Base-by-base conservation (phyloP, 2,888 invertebrate genomes). In the Gastrophysa polygoni region DNA sequence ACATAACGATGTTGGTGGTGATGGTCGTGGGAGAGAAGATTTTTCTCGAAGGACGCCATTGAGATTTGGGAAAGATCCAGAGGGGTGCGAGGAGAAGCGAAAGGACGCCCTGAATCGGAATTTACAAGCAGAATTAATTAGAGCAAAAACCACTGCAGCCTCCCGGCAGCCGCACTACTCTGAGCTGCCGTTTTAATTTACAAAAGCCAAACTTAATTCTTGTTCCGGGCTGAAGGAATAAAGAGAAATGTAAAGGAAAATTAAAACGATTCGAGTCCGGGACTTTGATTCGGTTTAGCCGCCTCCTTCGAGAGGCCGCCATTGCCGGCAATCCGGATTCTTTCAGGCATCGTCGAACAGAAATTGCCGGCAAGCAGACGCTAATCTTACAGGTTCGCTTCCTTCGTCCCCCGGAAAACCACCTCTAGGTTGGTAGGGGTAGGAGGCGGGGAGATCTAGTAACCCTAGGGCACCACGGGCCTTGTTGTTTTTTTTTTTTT, bases 161-260 rank as follows among this genome's bases (percentile, higher is more conserved):
- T 77, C 77, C 75, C 75, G 71, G 74, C 73, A 71, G 74, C 73
- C 72, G 73, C 73, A 73, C 74, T 75, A 75, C 73, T 73, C 74
- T 74, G 73, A 74, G 80, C 81, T 80, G 81, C 82, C 81, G 82
- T 82, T 83, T 83, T 83, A 82, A 83, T 82, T 83, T 82, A 82
- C 82, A 83, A 83, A 83, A 83, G 82, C 82, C 82, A 83, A 82
- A 82, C 82, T 83, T 83, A 82, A 82, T 83, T 82, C 83, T 82
- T 82, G 82, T 82, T 82, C 82, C 80, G 59, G 80, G 80, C 80
- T 81, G 80, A 81, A 81, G 81, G 82, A 82, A 82, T 82, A 82
- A 82, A 82, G 82, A 82, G 82, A 83, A 83, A 83, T 82, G 82
- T 82, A 81, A 81, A 80, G 82, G 82, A 83, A 83, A 83, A 83